phyloP scores from a whole-genome alignment of 2,113 vertebrate genomes.

The Gymnobelideus leadbeateri region DNA sequence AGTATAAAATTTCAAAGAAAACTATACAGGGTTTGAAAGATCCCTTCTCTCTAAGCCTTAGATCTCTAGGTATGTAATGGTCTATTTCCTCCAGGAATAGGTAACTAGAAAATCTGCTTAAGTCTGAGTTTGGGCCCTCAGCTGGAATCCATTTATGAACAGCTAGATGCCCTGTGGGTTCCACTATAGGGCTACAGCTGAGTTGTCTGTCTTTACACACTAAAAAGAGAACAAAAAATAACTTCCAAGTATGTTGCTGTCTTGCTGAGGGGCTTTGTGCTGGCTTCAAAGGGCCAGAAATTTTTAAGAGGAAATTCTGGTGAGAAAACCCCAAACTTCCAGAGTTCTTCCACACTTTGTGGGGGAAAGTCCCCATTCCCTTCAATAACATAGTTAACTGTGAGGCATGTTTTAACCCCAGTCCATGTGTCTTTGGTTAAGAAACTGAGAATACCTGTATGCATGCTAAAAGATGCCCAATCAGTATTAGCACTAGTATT shows the following conservation, averaged over 20 bases:
- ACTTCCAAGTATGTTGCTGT: neutral
- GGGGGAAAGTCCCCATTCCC: constrained; percentile 1
- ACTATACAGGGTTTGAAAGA: neutral
- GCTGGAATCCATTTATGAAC: neutral
- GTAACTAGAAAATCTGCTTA: neutral
- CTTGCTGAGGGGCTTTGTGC: neutral
- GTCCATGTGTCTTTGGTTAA: neutral
- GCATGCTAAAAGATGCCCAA: neutral
- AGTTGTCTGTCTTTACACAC: neutral
- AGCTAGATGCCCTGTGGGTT: neutral
- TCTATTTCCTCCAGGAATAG: neutral
- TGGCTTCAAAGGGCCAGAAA: neutral
- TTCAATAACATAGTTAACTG: neutral
- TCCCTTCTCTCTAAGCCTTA: neutral
- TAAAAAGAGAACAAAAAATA: neutral
- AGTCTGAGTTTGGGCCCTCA: neutral
- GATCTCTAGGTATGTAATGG: neutral
- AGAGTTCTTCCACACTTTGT: neutral
- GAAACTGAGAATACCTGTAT: neutral
- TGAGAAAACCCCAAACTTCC: neutral
- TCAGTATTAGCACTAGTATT: neutral
- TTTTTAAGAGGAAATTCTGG: neutral
- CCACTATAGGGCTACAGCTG: neutral
- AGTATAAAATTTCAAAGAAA: neutral
- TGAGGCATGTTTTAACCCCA: neutral